Base-by-base conservation (phyloP, 37 sponge, comb jelly and placozoan species). In the Beroe ovata region DNA sequence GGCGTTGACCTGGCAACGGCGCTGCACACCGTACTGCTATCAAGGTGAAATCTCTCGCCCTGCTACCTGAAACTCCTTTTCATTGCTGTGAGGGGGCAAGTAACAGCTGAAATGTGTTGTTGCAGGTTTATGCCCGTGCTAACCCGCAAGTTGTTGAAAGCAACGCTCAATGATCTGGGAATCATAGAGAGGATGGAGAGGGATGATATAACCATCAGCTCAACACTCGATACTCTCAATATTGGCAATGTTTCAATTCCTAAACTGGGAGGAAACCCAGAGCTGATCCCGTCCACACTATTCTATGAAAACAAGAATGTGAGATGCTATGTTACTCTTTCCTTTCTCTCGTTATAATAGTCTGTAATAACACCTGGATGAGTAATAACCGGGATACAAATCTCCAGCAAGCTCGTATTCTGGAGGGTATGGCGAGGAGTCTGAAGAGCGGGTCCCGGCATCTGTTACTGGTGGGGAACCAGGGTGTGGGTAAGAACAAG, bases 401-500 rank as follows among this genome's bases (percentile, higher is more conserved):
- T 47, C 54, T 34, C 8, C 71, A 95, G 94, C 96, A 95, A 28
- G 59, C 90, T 34, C 63, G 71, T 14, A 72, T 94, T 32, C 64
- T 95, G 89, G 93, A 93, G 60, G 94, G 91, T 42, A 93, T 95
- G 93, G 36, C 92, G 62, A 88, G 88, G 72, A 93, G 93, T 60
- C 94, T 89, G 62, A 28, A 59, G 11, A 34, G 89, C 22, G 96
- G 96, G 18, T 66, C 35, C 16, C 94, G 93, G 64, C 96, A 95
- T 69, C 89, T 95, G 0, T 89, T 95, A 38, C 92, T 95, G 88
- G 92, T 95, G 20, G 96, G 96, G 8, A 95, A 95, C 64, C 84
- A 93, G 93, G 96, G 96, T 8, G 96, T 95, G n/a, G 96, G 96
- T 32, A 95, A 95, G 91, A 95, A 95, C 92, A 95, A 95, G 89